Base-by-base conservation (phyloP, 2,797 vertebrate genomes). In the Syngnathus acus region DNA sequence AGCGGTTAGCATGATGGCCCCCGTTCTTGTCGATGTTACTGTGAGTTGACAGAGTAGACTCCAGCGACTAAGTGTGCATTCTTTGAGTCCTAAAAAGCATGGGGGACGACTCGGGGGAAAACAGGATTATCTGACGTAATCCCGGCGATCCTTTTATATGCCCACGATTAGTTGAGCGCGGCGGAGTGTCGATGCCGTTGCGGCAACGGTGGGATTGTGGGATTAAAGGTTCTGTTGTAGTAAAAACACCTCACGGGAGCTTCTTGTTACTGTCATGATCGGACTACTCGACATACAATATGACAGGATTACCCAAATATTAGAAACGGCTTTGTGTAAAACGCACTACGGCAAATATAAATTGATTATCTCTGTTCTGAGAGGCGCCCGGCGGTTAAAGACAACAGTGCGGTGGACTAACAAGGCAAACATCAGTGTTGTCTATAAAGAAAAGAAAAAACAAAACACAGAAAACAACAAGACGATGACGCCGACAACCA, bases 401-500 rank as follows among this genome's bases (percentile, higher is more conserved):
- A 39, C 42, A 39, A 40, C 8, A 2, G 1, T 32, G 54, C 14
- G 7, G 2, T 9, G 3, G 26, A 38, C 32, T 9, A 37, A 57
- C 11, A 6, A 47, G 64, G 66, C 45, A 66, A 71, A 81, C 61
- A 17, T 57, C 26, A 7, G 32, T n/a, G 8, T 51, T 26, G 10
- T 62, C 40, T 6, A 2, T 11, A 37, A 47, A 48, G 9, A 53
- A 73, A 75, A 75, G 81, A 64, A 65, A 62, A n/a, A 16, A 51
- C 17, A 70, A 68, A 66, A 75, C 78, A 82, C 2, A 2, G 69
- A 75, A 73, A 53, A 79, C 81, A 82, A 85, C 83, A 75, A 77
- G 72, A 75, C n/a, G 8, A 48, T 13, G 10, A 78, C 73, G 75
- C 75, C 68, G 78, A 73, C 78, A 78, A 64, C 79, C 76, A 74